Evolutionary conservation across 2,888 invertebrate species (phyloP), one percentile per base, ranked within the genome.

Genomic region (Blastobasis lacticolella): DNA sequence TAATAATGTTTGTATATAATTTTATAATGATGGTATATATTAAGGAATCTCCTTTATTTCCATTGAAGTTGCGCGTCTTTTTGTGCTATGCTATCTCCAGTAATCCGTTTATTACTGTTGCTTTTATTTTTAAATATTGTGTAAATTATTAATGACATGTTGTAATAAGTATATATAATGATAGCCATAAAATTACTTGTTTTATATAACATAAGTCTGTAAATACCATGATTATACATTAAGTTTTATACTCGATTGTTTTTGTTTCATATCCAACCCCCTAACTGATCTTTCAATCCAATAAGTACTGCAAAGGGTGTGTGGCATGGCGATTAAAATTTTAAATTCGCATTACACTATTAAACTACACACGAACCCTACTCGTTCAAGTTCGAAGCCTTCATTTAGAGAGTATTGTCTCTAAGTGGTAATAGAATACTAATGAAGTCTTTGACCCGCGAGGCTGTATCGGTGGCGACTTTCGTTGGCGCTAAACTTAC

Each of bases 161-260:
- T 85, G 81, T 83, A 80, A 81, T 84, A 83, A 86, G 81, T 84
- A 84, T 83, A 82, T 83, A 69, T 68, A 81, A 81, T 82, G 73
- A 84, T 87, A 88, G 83, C 87, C 86, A 87, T 88, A 85, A 75
- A 82, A 83, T 81, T 81, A 87, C 82, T 87, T 88, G 87, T 87
- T 87, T 88, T 87, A 83, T 86, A 85, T 87, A 86, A 82, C 62
- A 66, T 87, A 88, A 83, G 84, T 79, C 78, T 88, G 88, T 88
- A 88, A 87, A 88, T 88, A 88, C 78, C 81, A 85, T 80, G 80
- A 88, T 86, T 88, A 87, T 82, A 88, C 83, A 86, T 85, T 88
- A 88, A 88, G 87, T 88, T 88, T 88, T 87, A 87, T 87, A 88
- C 79, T 78, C 67, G 61, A 79, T 80, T 77, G 86, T 81, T 81